Evolutionary conservation across 2,888 invertebrate genomes (phyloP), one percentile per base, ranked within the genome.

Genomic region (Meiosimyza platycephala): DNA sequence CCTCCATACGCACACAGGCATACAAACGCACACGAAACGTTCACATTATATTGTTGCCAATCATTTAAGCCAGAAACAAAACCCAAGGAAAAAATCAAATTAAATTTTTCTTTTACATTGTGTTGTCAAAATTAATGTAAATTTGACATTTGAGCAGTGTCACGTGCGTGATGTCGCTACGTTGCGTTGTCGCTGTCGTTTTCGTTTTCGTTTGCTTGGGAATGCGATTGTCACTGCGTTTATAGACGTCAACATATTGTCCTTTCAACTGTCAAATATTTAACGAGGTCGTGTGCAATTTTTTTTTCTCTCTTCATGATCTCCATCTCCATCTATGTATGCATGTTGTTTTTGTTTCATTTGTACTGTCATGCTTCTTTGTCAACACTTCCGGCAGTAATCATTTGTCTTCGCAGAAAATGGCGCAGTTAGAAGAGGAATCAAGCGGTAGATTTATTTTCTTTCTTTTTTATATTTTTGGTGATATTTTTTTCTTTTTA

Each of bases 81-180:
- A 22, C 22, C 18, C 0, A 54, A 6, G 3, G 12, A 16, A 15
- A 11, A 16, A 22, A n/a, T 16, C 28, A 13, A 60, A 60, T 28
- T 28, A 22, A 60, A 60, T 60, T 60, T 33, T 13, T 28, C 15
- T 15, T 33, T 60, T 9, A 64, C 51, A 51, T 51, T 50, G 51
- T 50, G 77, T 79, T 79, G 82, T 81, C 79, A 82, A 79, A 82
- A 79, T 82, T 79, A 81, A 82, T 82, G 83, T 79, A 76, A 76
- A 76, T 81, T 82, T 81, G 80, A 82, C 82, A 82, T 82, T 82
- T 77, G 75, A 78, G 79, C 78, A 77, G 77, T 71, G 72, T 72
- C 78, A 73, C 78, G 78, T 78, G 76, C 77, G 77, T 73, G 40
- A 40, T 40, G 40, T 40, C 40, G 50, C 18, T 22, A 18, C 15